Conservation (phyloP, 1,140 invertebrate species). For the Radopholus similis region DNA sequence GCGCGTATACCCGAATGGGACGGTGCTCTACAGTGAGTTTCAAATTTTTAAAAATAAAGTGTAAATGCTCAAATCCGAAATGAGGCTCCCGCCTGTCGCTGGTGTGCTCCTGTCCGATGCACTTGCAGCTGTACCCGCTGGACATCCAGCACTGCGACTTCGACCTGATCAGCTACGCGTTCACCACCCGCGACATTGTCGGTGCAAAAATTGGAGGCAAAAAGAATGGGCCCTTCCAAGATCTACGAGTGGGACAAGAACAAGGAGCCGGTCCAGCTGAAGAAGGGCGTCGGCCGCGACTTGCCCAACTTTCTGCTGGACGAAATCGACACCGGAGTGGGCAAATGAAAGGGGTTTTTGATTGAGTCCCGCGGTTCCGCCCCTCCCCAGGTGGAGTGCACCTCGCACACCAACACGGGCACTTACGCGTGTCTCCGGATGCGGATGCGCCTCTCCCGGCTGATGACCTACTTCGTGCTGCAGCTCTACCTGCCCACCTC, state of each 20-base stretch:
- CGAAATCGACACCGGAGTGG: slow-evolving; percentile 36
- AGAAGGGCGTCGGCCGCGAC: slow-evolving; percentile 37
- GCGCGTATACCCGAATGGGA: slow-evolving; percentile 36
- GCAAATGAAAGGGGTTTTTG: too few species aligned
- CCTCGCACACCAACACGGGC: slow-evolving; percentile 47
- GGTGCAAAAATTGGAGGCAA: too few species aligned
- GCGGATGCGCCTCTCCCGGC: slow-evolving; percentile 27
- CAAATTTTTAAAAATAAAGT: not conserved
- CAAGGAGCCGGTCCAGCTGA: slow-evolving; percentile 7
- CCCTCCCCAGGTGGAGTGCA: too few species aligned
- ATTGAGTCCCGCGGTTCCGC: too few species aligned
- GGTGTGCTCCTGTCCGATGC: slow-evolving; percentile 39
- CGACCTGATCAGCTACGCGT: slow-evolving; percentile 47
- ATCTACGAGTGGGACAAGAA: slow-evolving; percentile 21
- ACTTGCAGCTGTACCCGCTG: slow-evolving; percentile 38
- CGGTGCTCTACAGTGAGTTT: slow-evolving; percentile 31
- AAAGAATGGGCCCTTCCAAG: too few species aligned
- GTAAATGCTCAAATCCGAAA: too few species aligned
- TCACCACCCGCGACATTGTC: slow-evolving; percentile 37
- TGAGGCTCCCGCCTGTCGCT: slow-evolving; percentile 34
- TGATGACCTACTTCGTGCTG: slow-evolving; percentile 47
- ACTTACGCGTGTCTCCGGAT: slow-evolving; percentile 44
- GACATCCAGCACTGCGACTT: slow-evolving; percentile 47
- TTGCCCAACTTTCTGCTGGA: slow-evolving; percentile 44
- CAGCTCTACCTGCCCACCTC: slow-evolving; percentile 43